These are phyloP conservation scores for Drosophila anceps DNA, from an alignment of 2,888 invertebrate genomes.

Conservation along the genomic window DNA sequence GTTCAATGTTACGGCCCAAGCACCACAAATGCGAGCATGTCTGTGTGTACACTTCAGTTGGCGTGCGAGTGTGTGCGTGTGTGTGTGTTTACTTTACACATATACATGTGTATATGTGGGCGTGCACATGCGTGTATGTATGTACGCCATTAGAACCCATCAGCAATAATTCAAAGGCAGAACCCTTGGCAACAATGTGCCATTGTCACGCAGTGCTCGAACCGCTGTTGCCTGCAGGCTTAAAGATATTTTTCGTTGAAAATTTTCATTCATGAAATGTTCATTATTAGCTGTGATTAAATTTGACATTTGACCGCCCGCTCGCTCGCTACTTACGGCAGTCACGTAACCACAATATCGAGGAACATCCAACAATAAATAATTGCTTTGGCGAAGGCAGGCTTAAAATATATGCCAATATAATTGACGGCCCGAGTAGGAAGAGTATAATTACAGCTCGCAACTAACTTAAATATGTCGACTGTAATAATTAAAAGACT, in stretches of 20 bases:
- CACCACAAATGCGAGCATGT: constrained; percentile 7
- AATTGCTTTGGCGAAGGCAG: constrained; percentile 23
- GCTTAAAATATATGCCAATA: constrained; percentile 14
- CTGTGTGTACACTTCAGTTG: neutral
- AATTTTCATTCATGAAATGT: constrained; percentile 66
- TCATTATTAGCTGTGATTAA: constrained; percentile 66
- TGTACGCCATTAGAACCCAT: constrained; percentile 24
- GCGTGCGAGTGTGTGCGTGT: constrained; percentile 1
- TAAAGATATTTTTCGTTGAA: constrained; percentile 33
- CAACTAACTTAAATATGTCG: constrained; percentile 1
- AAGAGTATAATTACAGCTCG: constrained; percentile 28
- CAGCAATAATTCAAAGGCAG: constrained; percentile 20
- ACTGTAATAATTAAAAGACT: neutral
- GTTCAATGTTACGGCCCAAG: constrained; percentile 62
- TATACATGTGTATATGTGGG: neutral
- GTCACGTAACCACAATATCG: constrained; percentile 46
- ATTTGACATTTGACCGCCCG: constrained; percentile 65
- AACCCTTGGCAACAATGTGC: constrained; percentile 43
- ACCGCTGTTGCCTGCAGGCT: constrained; percentile 20
- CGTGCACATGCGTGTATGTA: constrained; percentile 8
- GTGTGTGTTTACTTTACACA: neutral
- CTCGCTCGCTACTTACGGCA: constrained; percentile 13
- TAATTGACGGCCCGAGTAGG: constrained; percentile 22
- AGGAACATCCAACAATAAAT: constrained; percentile 14
- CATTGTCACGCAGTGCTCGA: constrained; percentile 64